Evolutionary conservation across 2,888 invertebrate species (phyloP).

Genomic region (Orthosia gracilis): DNA sequence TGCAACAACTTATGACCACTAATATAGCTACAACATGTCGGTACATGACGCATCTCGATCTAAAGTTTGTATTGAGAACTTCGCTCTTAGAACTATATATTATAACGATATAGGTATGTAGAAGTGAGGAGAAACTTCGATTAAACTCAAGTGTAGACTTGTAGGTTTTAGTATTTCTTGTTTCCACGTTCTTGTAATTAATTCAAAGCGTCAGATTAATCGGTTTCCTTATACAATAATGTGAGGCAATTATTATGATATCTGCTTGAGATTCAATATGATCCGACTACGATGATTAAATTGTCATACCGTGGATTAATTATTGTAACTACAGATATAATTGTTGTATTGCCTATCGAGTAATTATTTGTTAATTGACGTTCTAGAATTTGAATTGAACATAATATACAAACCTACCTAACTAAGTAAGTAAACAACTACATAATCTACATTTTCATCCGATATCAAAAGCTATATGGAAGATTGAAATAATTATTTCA

Average conservation of each 20-base stretch:
- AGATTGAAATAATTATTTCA: slow-evolving; percentile 25
- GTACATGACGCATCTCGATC: slow-evolving; percentile 20
- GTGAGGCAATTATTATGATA: slow-evolving; percentile 43
- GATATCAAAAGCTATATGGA: slow-evolving; percentile 4
- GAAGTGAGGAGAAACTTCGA: slow-evolving; percentile 40
- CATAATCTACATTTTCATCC: slow-evolving; percentile 3
- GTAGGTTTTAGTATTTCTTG: slow-evolving; percentile 10
- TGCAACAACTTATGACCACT: background rate
- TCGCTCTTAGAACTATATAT: background rate
- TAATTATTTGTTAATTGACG: slow-evolving; percentile 4
- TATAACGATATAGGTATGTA: slow-evolving; percentile 4
- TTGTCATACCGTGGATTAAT: slow-evolving; percentile 27
- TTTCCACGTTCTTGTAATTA: slow-evolving; percentile 24
- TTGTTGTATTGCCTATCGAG: slow-evolving; percentile 27
- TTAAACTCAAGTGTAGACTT: slow-evolving; percentile 39
- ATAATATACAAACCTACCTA: no score
- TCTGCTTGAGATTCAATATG: slow-evolving; percentile 16
- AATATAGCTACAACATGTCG: background rate
- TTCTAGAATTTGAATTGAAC: background rate
- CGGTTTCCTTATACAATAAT: slow-evolving; percentile 34
- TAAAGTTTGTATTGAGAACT: slow-evolving; percentile 38
- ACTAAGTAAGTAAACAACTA: background rate
- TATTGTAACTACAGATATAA: slow-evolving; percentile 12
- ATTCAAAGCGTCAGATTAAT: slow-evolving; percentile 41
- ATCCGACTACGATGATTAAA: slow-evolving; percentile 42